These are phyloP conservation scores for Schizaphis graminum DNA, from an alignment of 2,888 invertebrate genomes.

Conservation along the genomic window DNA sequence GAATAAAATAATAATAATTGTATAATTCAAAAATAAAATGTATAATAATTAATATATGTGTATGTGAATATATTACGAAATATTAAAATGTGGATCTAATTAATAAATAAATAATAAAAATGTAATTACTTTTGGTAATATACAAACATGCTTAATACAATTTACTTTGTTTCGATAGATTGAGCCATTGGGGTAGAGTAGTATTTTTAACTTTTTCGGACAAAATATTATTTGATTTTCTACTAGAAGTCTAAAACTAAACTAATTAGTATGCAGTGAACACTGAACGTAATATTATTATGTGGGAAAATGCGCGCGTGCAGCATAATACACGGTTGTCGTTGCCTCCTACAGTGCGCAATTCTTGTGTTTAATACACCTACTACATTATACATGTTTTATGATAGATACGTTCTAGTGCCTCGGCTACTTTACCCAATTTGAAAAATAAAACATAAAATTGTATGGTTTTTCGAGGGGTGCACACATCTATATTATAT, in stretches of 20 bases:
- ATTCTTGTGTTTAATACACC: background rate
- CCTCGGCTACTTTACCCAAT: background rate
- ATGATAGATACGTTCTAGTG: background rate
- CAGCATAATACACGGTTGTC: background rate
- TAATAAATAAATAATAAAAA: no score
- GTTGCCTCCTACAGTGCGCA: background rate
- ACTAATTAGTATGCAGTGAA: background rate
- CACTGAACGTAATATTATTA: background rate
- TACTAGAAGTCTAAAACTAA: background rate
- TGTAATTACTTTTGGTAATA: no score
- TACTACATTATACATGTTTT: background rate
- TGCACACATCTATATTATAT: background rate
- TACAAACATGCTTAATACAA: no score
- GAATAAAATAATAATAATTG: no score
- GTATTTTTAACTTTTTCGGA: background rate
- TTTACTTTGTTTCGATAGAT: no score
- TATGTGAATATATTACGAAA: no score
- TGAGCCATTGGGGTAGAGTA: no score
- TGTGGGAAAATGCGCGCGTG: background rate
- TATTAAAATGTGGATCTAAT: no score
- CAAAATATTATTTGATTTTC: background rate
- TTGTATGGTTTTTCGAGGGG: background rate
- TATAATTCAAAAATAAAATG: no score
- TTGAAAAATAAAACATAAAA: background rate
- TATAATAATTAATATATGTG: no score